These are phyloP conservation scores for Rhabdomys pumilio DNA, from an alignment of 2,797 vertebrate species.

Conservation along the genomic window DNA sequence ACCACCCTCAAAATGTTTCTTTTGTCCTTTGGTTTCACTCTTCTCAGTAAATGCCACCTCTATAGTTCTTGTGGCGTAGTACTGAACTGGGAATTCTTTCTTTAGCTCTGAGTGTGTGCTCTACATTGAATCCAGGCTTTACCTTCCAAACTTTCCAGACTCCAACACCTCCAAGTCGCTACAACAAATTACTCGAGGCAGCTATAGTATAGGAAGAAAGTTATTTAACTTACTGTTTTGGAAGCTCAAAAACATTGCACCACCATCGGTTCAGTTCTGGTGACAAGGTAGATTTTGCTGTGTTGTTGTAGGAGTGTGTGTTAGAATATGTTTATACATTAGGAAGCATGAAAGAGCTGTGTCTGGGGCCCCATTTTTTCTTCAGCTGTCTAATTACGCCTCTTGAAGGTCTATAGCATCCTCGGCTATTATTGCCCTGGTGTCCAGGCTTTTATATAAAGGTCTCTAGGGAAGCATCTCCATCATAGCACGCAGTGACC, in stretches of 20 bases:
- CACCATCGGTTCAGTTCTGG: not conserved
- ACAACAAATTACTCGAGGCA: not conserved
- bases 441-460: not conserved
- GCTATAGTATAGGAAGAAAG: not conserved
- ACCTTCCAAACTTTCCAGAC: not conserved
- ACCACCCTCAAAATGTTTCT: not conserved
- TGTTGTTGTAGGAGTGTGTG: not conserved
- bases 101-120: not conserved
- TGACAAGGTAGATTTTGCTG: not conserved
- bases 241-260: not conserved
- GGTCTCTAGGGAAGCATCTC: too few species aligned
- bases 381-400: not conserved
- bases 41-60: not conserved
- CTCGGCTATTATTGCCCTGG: accelerated
- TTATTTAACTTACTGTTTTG: not conserved
- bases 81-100: not conserved
- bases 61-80: not conserved
- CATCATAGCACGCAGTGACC: not conserved
- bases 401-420: not conserved
- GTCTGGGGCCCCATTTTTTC: too few species aligned
- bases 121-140: not conserved
- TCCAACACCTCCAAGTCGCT: not conserved
- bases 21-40: not conserved
- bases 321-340: not conserved
- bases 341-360: not conserved